Evolutionary conservation across 1,140 invertebrate genomes (phyloP).

Genomic region (Drosophila gunungcola): DNA sequence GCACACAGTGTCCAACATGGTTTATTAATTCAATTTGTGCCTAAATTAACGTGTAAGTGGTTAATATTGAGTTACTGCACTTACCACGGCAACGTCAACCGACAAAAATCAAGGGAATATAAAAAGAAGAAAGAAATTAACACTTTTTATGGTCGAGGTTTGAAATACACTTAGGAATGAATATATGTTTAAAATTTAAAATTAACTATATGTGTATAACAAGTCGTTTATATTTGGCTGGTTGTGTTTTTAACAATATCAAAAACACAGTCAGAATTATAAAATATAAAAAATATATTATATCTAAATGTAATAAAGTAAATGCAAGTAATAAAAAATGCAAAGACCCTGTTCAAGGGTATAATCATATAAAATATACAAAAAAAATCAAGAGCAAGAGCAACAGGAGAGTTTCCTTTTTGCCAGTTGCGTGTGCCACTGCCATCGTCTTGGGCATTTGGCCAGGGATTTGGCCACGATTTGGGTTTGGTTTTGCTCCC

Average conservation of each 20-base stretch:
- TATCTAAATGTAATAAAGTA: no score
- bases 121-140: conserved; percentile 4
- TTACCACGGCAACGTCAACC: conserved; percentile 28
- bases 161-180: neutral
- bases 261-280: no score
- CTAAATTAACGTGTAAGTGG: conserved; percentile 84
- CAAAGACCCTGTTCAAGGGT: neutral
- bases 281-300: no score
- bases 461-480: conserved; percentile 3
- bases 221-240: no score
- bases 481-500: conserved; percentile 25
- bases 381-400: conserved; percentile 39
- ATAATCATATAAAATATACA: conserved; percentile 1
- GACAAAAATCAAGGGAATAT: conserved; percentile 16
- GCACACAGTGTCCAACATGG: conserved; percentile 84
- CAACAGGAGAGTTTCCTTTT: conserved; percentile 33
- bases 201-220: neutral
- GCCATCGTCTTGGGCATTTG: conserved; percentile 36
- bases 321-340: neutral
- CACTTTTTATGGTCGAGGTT: neutral
- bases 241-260: no score
- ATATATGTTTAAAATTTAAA: neutral
- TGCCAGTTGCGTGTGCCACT: conserved; percentile 58
- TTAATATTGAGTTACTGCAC: conserved; percentile 82
- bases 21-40: conserved; percentile 85